Evolutionary conservation across 2,797 vertebrate species (phyloP).

Genomic region (Mionectes olivaceus): DNA sequence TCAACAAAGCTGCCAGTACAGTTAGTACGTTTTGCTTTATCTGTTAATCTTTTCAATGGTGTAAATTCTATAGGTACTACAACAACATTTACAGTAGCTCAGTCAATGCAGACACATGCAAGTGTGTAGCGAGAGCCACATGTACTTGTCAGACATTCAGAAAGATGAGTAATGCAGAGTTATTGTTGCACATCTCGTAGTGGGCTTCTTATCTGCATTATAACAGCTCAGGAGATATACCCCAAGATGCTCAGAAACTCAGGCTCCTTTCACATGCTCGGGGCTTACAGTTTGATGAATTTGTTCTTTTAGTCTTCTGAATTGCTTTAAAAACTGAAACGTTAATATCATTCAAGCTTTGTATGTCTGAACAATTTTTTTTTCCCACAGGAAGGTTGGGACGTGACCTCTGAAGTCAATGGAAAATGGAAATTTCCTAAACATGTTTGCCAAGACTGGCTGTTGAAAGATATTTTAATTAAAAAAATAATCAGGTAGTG

Average conservation of each 20-base stretch:
- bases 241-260: background rate
- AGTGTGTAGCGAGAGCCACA: background rate
- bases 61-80: slow-evolving; percentile 9
- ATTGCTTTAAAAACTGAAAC: slow-evolving; percentile 28
- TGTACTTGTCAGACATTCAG: slow-evolving; percentile 1
- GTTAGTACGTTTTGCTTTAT: background rate
- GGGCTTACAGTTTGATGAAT: background rate
- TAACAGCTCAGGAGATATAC: background rate
- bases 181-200: slow-evolving; percentile 1
- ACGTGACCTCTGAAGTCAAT: slow-evolving; percentile 26
- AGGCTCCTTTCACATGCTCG: background rate
- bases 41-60: background rate
- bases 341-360: background rate
- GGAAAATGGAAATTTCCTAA: slow-evolving; percentile 38
- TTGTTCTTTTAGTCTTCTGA: background rate
- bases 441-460: background rate
- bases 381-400: background rate
- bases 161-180: background rate
- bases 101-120: background rate
- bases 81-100: background rate
- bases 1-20: slow-evolving; percentile 8
- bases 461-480: slow-evolving; percentile 5
- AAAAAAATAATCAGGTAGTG: background rate
- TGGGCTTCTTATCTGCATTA: background rate
- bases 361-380: background rate